Base-by-base conservation (phyloP, 2,113 vertebrate species). In the Galeopterus variegatus region DNA sequence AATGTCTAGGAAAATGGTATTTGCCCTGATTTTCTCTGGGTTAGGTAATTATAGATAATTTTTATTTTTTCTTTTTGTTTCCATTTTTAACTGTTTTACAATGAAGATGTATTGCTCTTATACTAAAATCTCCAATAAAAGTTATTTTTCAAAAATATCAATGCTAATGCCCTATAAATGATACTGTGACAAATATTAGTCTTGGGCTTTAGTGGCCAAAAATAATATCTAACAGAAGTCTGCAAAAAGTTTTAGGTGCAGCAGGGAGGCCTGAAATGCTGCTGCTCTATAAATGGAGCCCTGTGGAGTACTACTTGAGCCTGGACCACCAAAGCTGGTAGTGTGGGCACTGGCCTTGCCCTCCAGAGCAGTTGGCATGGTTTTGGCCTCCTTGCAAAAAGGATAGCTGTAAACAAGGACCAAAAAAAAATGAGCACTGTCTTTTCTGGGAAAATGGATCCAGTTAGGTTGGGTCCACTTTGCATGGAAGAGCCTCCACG, bases 91-190 rank as follows among this genome's bases (percentile, higher is more conserved):
- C 56, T 67, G n/a, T 67, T 82, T 8, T 81, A 60, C 8, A 94
- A 33, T 86, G 67, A 60, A 82, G 62, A 67, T 50, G 4, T 28
- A 82, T 12, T 92, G 1, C 28, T 79, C 18, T 77, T 65, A 65
- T 41, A 86, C 72, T 79, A 83, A 83, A 85, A 90, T 86, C 19
- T 31, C 11, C 36, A 92, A 69, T 12, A 58, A 75, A 70, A 67
- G n/a, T 87, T 87, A 48, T 92, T 97, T 89, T 75, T 89, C 17
- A 41, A 69, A 81, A 88, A 79, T 75, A 94, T 80, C 64, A 5
- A 5, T 48, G 64, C 15, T 87, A 90, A 83, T 84, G 15, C 8
- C 11, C 52, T 76, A 90, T 60, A 75, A 87, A 73, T 94, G 56
- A 56, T 56, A 67, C 48, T 83, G 56, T 90, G 76, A 93, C 23